Base-by-base conservation (phyloP, 2,888 invertebrate species). In the Tubiluchus corallicola region DNA sequence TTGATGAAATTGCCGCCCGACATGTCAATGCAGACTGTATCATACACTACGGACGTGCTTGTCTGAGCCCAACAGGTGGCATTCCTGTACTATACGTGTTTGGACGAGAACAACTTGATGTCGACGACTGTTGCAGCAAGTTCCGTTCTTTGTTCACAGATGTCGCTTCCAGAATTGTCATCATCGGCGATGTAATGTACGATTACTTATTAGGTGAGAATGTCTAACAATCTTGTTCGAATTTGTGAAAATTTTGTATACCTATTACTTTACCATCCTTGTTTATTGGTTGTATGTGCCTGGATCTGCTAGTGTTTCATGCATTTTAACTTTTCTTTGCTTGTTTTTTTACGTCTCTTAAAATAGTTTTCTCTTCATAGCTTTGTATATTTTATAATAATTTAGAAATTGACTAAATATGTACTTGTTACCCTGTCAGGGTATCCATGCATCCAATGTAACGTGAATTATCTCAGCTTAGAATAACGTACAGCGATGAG, bases 41-140 rank as follows among this genome's bases (percentile, higher is more conserved):
- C 2, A 73, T 96, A 44, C 94, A 96, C 64, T 94, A 82, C 65
- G 94, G 94, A 0, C 79, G 77, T 56, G 75, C 81, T 1, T 96
- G 96, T 63, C 75, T 84, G 50, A 81, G 83, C 20, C 71, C 72
- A 53, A 76, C 78, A 13, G 69, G 67, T 1, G 71, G 77, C 43
- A 69, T 90, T 44, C 83, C 87, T 0, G 79, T 82, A 3, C 52
- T 60, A 48, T 63, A 54, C 50, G 57, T 62, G n/a, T 63, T 62
- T 52, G 60, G 59, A 5, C 48, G 77, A 57, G 60, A 64, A 29
- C 52, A 67, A 0, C 54, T 87, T 5, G 68, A 79, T 56, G 44
- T 72, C 3, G 40, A 45, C 3, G 48, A 60, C 46, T 57, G 57
- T 39, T 43, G 46, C 5, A 59, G 66, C 4, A 51, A 58, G 45